Evolutionary conservation across 1,140 invertebrate genomes (phyloP), one percentile per base, ranked within the genome.

Genomic region (Phymastichus coffea): DNA sequence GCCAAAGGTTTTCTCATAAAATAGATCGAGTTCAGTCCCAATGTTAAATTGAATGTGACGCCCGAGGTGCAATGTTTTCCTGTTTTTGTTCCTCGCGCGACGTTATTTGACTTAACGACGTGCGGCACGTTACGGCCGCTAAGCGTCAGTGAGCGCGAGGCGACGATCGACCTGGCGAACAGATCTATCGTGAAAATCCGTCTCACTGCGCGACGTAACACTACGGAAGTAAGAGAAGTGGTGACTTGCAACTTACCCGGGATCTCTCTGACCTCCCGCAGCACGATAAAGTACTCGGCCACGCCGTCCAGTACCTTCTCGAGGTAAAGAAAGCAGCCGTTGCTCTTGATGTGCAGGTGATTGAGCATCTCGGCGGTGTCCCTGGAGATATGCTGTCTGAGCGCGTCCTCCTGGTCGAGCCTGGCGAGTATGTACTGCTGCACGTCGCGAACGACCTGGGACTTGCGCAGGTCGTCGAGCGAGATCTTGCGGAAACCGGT

Each of bases 351-450:
- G 69, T 97, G 89, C 7, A 98, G 81, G 68, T 97, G 94, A 77
- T 98, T 97, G 7, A 98, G 80, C 78, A 95, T 95, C 65, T 97
- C 94, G 0, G 95, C 94, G 1, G 94, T 95, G 68, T 94, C 92
- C 30, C 82, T 66, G 51, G 85, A 88, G 47, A 93, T 86, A 67
- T 93, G 91, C 67, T 91, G 88, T 58, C 92, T 75, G 1, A 95
- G 76, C 17, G 87, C 84, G 7, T 89, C 88, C 67, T 95, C 92
- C 33, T 87, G 87, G 72, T 97, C 94, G 28, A 98, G 79, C 4
- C 95, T 81, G 15, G 91, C 91, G 1, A 97, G 83, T 56, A 98
- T 97, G 70, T 97, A 98, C 69, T 96, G 90, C 73, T 98, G 95
- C 0, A 98, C 92, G 72, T 98, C 95, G 19, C 92, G 85, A 0